Evolutionary conservation across 2,797 vertebrate species (phyloP).

Genomic region (Rhodeus uyekii): DNA sequence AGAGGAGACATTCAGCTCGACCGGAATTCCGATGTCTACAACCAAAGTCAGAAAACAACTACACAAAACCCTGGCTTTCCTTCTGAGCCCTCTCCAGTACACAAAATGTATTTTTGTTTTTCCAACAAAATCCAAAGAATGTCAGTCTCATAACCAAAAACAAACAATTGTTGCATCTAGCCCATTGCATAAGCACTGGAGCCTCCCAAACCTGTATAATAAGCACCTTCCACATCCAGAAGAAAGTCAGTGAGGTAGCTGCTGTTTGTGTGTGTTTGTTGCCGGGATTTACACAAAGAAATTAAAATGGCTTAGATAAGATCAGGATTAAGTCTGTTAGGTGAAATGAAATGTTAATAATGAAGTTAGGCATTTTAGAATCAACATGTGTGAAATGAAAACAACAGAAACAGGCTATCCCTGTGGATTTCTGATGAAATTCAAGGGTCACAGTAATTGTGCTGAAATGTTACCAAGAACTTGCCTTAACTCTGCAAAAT

Average conservation of each 20-base stretch:
- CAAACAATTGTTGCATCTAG: constrained; percentile 43
- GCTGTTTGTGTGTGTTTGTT: constrained; percentile 3
- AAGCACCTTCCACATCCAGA: constrained; percentile 24
- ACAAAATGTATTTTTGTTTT: constrained; percentile 49
- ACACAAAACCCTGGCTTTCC: constrained; percentile 5
- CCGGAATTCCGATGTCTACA: constrained; percentile 34
- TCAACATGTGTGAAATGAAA: constrained; percentile 19
- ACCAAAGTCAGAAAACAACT: constrained; percentile 34
- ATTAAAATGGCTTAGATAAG: constrained; percentile 35
- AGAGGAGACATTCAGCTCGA: neutral
- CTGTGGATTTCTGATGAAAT: constrained; percentile 7
- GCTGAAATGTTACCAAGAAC: constrained; percentile 28
- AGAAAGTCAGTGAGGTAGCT: constrained; percentile 1
- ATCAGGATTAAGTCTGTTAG: constrained; percentile 22
- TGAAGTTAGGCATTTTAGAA: constrained; percentile 12
- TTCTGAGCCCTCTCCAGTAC: constrained; percentile 8
- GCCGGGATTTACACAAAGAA: constrained; percentile 21
- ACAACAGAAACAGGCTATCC: neutral
- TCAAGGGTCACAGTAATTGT: neutral
- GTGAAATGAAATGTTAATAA: constrained; percentile 14
- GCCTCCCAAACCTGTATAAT: constrained; percentile 30
- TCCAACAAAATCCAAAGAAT: constrained; percentile 47
- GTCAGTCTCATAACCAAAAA: constrained; percentile 46
- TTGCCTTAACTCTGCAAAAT: neutral
- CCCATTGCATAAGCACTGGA: constrained; percentile 18